Percentiles rank a stretch among this genome's conserved stretches.
phyloP scores from a whole-genome alignment of 2,888 invertebrate species.

The Pilophorus perplexus region DNA sequence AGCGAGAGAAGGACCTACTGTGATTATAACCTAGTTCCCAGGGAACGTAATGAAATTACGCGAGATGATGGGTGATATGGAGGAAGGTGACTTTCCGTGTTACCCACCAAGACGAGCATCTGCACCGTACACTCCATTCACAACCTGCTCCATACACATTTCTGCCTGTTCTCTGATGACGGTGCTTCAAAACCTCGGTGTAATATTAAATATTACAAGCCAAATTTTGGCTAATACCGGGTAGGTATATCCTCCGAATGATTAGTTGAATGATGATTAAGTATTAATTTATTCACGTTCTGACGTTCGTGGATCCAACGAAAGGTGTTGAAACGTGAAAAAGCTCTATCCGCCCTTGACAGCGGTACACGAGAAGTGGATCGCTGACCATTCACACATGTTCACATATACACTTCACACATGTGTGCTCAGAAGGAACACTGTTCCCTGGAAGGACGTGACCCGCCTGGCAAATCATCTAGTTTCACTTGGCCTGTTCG shows the following conservation, averaged over 20 bases:
- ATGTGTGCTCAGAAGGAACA: conserved; percentile 25
- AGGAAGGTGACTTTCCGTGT: neutral
- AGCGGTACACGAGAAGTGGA: conserved; percentile 27
- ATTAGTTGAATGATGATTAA: too few relatives aligned
- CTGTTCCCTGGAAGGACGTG: conserved; percentile 27
- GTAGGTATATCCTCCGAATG: too few relatives aligned
- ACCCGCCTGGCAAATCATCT: conserved; percentile 29
- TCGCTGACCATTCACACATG: conserved; percentile 20
- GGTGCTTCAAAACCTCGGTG: too few relatives aligned
- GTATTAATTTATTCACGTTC: too few relatives aligned
- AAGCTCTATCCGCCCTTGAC: conserved; percentile 22
- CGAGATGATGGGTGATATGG: neutral
- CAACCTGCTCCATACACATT: too few relatives aligned
- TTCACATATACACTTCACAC: neutral
- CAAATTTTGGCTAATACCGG: too few relatives aligned
- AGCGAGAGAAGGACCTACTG: neutral
- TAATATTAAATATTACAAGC: too few relatives aligned
- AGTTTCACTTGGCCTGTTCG: conserved; percentile 26
- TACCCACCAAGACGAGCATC: too few relatives aligned
- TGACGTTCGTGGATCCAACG: neutral
- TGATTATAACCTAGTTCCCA: conserved; percentile 18
- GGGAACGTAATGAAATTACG: conserved; percentile 7
- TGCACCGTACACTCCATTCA: too few relatives aligned
- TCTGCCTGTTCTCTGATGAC: too few relatives aligned
- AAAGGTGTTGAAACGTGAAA: neutral